Base-by-base conservation (phyloP, 2,888 invertebrate species). In the Tiphia femorata region DNA sequence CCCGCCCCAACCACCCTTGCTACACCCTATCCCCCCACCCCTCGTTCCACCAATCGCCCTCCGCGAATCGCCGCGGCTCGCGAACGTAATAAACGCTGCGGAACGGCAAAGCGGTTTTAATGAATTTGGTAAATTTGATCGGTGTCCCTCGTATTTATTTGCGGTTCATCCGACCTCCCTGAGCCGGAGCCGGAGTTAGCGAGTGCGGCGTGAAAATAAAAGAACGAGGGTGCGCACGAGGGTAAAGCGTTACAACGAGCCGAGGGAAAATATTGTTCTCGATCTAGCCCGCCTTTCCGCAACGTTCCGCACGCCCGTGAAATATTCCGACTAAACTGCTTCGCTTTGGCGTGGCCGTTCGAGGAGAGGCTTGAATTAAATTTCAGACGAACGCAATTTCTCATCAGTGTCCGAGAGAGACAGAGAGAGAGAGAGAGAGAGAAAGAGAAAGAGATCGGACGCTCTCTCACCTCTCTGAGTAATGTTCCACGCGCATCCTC, bases 101-200 rank as follows among this genome's bases (percentile, higher is more conserved):
- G 38, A 2, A 27, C 27, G 17, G n/a, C 16, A 17, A 12, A 40
- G n/a, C 25, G 25, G 27, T 41, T 49, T 49, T 30, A 40, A 49
- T 41, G 41, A 49, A 41, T 49, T 30, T 49, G 30, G 29, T 49
- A 19, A 41, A 49, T 49, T 41, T 41, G 41, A 49, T 41, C 49
- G 33, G 41, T 41, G 37, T 49, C 33, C 35, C 35, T 7, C 14
- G 49, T 30, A 33, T 40, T 49, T 49, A 49, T 49, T 41, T 43
- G 17, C 38, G 12, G 19, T 2, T 8, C 19, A 27, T 17, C 12
- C 29, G 21, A 30, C n/a, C 16, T 20, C 20, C 14, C 23, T n/a
- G n/a, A n/a, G n/a, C n/a, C n/a, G n/a, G n/a, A n/a, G n/a, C 41
- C 21, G 0, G 41, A 20, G 25, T n/a, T n/a, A 21, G 14, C 20